Conservation (phyloP, 2,888 invertebrate genomes). For the Drosophila infuscata region DNA sequence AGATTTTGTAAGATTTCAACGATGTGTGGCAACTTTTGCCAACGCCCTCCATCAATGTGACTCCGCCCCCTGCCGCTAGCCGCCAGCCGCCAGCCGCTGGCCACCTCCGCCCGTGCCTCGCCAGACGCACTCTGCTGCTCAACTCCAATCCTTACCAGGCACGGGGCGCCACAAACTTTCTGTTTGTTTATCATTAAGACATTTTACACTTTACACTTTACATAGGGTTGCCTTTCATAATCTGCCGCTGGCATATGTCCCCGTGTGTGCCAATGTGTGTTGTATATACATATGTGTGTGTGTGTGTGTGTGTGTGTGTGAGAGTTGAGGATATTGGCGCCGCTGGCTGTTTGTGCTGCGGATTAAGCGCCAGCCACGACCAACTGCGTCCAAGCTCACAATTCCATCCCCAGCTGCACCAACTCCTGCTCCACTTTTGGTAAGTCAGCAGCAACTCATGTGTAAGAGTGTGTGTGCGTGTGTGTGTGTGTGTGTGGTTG, state of each 20-base stretch:
- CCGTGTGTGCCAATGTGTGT: conserved; percentile 31
- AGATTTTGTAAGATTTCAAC: conserved; percentile 62
- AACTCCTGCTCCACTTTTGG: conserved; percentile 4
- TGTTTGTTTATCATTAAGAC: conserved; percentile 81
- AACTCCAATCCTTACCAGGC: conserved; percentile 63
- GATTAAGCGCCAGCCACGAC: conserved; percentile 69
- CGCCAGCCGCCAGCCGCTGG: neutral
- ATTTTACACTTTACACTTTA: conserved; percentile 70
- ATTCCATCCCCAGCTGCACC: neutral
- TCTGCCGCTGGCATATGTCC: conserved; percentile 70
- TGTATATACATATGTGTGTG: conserved; percentile 9
- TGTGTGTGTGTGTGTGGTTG: conserved; percentile 8
- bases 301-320: conserved; percentile 3
- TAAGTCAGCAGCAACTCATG: conserved; percentile 13
- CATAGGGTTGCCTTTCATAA: conserved; percentile 73
- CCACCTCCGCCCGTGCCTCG: neutral
- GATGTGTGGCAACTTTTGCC: conserved; percentile 48
- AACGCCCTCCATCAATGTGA: conserved; percentile 40
- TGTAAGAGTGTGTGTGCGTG: neutral
- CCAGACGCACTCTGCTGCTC: conserved; percentile 17
- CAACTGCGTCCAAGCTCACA: conserved; percentile 59
- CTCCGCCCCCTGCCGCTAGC: conserved; percentile 8
- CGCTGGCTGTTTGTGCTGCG: conserved; percentile 72
- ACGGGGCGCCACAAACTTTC: conserved; percentile 67
- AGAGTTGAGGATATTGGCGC: conserved; percentile 74